Evolutionary conservation across 2,113 vertebrate species (phyloP), one percentile per base, ranked within the genome.

Genomic region (Lipophrys pholis): DNA sequence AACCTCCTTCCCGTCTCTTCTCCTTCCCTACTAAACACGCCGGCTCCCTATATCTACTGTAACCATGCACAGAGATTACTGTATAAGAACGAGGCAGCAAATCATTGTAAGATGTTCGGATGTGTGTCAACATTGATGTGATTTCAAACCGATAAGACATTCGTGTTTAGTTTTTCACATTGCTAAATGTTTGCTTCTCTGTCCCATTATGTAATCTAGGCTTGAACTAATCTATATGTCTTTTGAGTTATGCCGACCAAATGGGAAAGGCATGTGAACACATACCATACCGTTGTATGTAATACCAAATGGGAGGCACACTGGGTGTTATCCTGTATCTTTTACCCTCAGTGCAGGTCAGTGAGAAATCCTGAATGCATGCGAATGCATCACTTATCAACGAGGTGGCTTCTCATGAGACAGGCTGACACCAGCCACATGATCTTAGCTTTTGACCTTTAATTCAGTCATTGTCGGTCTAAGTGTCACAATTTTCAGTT

Each of bases 1-100:
- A 91, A 91, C 90, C 87, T 92, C 81, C 87, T 92, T 93, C 89
- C 90, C 89, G 87, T 89, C 87, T 91, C 77, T 79, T 84, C 53
- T 79, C 69, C 72, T 87, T 80, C 84, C 69, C 83, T 74, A 74
- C 91, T 82, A 87, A 88, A 87, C 77, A 89, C 49, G 71, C 79
- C 67, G 82, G 79, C 87, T 87, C 63, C 75, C 50, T 69, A 72
- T 80, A 82, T 89, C 73, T 85, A 75, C 80, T 80, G 81, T 77
- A 85, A 82, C 78, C 74, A 78, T 73, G 61, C 66, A 68, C 73
- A 83, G 42, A 84, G 79, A 84, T 88, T 57, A 61, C 81, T 79
- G 71, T 50, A 70, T 68, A 55, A 62, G 54, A 56, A 87, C 76
- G 81, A 78, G 65, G 49, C 81, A 69, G 75, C 79, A 84, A 90